phyloP scores from a whole-genome alignment of 2,888 invertebrate species.

The Ceramica pisi region DNA sequence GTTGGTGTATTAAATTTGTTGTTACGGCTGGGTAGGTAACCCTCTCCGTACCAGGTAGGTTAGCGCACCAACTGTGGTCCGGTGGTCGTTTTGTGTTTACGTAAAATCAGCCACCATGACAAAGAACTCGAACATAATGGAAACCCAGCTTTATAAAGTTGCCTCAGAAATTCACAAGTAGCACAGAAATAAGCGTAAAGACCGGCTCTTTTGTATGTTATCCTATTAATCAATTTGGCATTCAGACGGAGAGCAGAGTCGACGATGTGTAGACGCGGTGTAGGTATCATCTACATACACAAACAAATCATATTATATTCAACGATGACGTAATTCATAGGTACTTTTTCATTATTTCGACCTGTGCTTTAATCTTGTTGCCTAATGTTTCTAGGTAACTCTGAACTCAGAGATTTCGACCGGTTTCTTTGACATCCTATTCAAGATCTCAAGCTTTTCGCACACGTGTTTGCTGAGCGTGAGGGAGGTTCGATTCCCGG shows the following conservation, averaged over 20 bases:
- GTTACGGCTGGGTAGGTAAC: too few relatives aligned
- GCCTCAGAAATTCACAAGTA: background rate
- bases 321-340: too few relatives aligned
- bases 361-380: too few relatives aligned
- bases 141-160: background rate
- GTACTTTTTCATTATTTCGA: too few relatives aligned
- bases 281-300: background rate
- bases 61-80: background rate
- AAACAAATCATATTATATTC: background rate
- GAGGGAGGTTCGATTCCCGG: background rate
- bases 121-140: background rate
- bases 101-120: slow-evolving; percentile 7
- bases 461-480: too few relatives aligned
- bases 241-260: slow-evolving; percentile 3
- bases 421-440: too few relatives aligned
- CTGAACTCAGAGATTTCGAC: too few relatives aligned
- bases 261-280: background rate
- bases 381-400: too few relatives aligned
- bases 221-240: slow-evolving; percentile 24
- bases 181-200: slow-evolving; percentile 1
- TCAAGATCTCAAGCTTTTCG: too few relatives aligned
- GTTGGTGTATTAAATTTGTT: background rate
- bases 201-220: background rate
- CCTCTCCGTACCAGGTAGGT: background rate
- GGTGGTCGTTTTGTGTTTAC: background rate